Base-by-base conservation (phyloP, 2,888 invertebrate species). In the Pachymerium ferrugineum region DNA sequence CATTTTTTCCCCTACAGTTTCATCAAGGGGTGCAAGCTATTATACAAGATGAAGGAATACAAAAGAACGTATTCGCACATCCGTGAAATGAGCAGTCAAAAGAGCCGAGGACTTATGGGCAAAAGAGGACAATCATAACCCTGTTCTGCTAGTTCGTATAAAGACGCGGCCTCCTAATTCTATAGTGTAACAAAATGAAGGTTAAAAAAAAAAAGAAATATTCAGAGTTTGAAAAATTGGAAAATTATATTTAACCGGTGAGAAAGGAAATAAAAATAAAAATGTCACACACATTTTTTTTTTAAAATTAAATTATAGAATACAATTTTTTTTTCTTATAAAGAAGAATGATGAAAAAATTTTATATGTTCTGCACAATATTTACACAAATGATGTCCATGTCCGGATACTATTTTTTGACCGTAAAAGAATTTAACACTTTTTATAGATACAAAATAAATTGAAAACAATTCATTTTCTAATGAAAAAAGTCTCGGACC, bases 1-100 rank as follows among this genome's bases (percentile, higher is more conserved):
- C 47, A 47, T 47, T 16, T 47, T 19, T 19, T 22, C 47, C 19
- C 47, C 16, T 22, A 10, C 19, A 47, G 16, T 47, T 47, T 47
- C 47, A 47, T 47, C 47, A 47, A 47, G 47, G 47, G 47, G 47
- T 47, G 47, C 47, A 47, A 47, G 47, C 47, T 47, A 47, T 47
- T 47, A 47, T 47, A 47, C 47, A 47, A 47, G 47, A 47, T 47
- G 47, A 47, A 47, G 47, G 47, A 47, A 47, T 47, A 47, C 47
- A 47, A 47, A 47, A 47, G 47, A 47, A 47, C 47, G 47, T 47
- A 47, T 47, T 47, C 47, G 47, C 47, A 47, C 47, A 47, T 47
- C 47, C 47, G 47, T 47, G 47, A 47, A 47, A 47, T 47, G 47
- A 47, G 47, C 47, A 47, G 47, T 47, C 47, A 47, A 47, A 47